Conservation (phyloP, 1,140 invertebrate genomes). For the Panulirus ornatus region DNA sequence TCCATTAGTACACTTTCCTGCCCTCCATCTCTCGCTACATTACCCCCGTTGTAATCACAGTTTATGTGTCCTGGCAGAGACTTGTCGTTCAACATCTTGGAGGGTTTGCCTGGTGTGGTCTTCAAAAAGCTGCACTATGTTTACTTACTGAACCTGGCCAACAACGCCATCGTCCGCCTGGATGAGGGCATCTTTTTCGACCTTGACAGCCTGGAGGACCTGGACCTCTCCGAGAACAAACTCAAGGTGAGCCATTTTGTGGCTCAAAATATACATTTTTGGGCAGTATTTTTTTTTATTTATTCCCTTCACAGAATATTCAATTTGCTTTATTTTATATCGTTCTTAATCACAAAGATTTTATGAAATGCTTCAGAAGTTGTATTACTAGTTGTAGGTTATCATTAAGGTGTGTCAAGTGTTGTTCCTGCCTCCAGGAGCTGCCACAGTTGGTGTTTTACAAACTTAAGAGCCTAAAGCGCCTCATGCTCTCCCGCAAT, state of each 20-base stretch:
- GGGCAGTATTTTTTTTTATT: no score
- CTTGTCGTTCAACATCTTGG: conserved; percentile 86
- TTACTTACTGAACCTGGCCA: conserved; percentile 85
- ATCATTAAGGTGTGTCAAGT: no score
- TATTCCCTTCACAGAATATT: no score
- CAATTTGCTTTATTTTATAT: no score
- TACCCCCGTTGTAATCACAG: neutral
- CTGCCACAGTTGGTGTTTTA: conserved; percentile 40
- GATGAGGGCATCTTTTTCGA: conserved; percentile 80
- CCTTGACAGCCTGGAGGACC: conserved; percentile 79
- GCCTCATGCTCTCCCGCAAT: conserved; percentile 83
- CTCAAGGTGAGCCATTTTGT: conserved; percentile 66
- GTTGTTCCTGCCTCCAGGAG: conserved; percentile 16
- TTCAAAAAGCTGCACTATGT: conserved; percentile 84
- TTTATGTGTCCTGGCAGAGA: conserved; percentile 81
- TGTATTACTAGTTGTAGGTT: no score
- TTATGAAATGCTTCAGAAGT: no score
- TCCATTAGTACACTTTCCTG: neutral
- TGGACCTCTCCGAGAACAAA: conserved; percentile 80
- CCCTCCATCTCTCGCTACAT: neutral
- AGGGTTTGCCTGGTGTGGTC: conserved; percentile 79
- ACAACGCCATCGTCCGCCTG: conserved; percentile 84
- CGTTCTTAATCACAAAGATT: no score
- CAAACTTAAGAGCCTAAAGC: conserved; percentile 78
- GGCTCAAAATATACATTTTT: no score